phyloP scores from a whole-genome alignment of 2,113 vertebrate species.

The Ptilonorhynchus violaceus region DNA sequence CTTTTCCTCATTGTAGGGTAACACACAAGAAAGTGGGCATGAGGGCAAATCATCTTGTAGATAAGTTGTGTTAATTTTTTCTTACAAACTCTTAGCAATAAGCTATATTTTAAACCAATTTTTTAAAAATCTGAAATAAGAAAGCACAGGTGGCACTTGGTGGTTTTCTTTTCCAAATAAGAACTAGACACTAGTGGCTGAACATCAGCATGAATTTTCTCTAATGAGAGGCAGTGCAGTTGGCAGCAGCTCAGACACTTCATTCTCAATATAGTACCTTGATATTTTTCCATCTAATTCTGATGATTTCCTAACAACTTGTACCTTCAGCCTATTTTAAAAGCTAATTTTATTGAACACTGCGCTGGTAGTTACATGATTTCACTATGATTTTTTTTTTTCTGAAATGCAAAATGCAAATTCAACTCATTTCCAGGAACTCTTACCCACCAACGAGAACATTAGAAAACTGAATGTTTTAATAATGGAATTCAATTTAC shows the following conservation, averaged over 20 bases:
- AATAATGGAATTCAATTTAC: not conserved
- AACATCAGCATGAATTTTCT: not conserved
- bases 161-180: not conserved
- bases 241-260: not conserved
- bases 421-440: not conserved
- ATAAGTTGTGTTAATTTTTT: not conserved
- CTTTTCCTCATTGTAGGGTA: not conserved
- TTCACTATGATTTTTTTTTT: not conserved
- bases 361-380: not conserved
- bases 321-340: not conserved
- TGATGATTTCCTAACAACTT: not conserved
- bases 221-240: not conserved
- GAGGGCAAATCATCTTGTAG: not conserved
- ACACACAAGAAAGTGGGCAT: not conserved
- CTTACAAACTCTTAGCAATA: not conserved
- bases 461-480: not conserved
- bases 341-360: not conserved
- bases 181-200: not conserved
- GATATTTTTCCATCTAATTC: not conserved
- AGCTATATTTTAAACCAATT: not conserved
- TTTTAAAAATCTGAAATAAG: not conserved
- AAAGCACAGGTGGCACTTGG: not conserved
- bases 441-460: not conserved
- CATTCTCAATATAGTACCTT: not conserved
- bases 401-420: not conserved